Evolutionary conservation across 2,888 invertebrate species (phyloP).

Genomic region (Stomorhina lunata): DNA sequence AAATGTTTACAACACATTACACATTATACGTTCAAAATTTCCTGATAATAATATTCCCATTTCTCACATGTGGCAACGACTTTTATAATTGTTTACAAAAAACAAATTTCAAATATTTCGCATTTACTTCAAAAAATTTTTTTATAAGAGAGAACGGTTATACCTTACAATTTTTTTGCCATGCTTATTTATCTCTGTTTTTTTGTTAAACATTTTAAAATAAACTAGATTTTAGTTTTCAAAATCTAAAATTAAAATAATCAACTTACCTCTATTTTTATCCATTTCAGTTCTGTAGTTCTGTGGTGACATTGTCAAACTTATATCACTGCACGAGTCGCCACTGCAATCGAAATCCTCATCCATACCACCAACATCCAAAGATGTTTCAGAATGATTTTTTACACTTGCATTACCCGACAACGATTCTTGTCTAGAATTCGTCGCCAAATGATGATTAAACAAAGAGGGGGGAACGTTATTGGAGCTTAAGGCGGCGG

Average conservation of each 20-base stretch:
- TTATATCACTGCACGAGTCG: conserved; percentile 79
- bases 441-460: conserved; percentile 64
- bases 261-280: conserved; percentile 76
- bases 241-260: too few species aligned
- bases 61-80: too few species aligned
- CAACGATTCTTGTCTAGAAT: conserved; percentile 20
- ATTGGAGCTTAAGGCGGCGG: conserved; percentile 42
- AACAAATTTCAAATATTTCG: too few species aligned
- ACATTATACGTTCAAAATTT: too few species aligned
- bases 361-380: conserved; percentile 77
- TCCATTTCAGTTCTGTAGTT: conserved; percentile 75
- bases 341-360: conserved; percentile 79
- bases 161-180: too few species aligned
- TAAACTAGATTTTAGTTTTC: too few species aligned
- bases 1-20: too few species aligned
- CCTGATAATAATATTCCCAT: too few species aligned
- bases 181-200: too few species aligned
- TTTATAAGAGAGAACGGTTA: too few species aligned
- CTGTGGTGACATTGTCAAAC: conserved; percentile 79
- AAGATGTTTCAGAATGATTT: conserved; percentile 67
- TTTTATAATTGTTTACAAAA: too few species aligned
- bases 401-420: conserved; percentile 24
- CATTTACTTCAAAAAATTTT: too few species aligned
- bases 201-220: background rate
- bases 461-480: conserved; percentile 52